These are phyloP conservation scores for Antheraea yamamai DNA, from an alignment of 2,888 invertebrate species.

Conservation along the genomic window DNA sequence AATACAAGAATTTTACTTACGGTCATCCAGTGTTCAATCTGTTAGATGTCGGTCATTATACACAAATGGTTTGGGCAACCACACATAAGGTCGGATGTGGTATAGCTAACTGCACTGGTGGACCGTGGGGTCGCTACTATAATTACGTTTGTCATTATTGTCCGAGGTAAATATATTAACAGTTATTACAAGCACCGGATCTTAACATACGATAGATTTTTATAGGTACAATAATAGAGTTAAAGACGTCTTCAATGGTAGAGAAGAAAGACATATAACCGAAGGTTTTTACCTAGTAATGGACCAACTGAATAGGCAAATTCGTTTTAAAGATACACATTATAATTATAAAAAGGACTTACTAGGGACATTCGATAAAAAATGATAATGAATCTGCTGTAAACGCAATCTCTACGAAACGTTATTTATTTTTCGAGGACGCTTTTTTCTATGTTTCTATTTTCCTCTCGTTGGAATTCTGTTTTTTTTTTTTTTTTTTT, in stretches of 20 bases:
- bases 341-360: too few species aligned
- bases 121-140: conserved; percentile 85
- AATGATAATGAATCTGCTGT: too few species aligned
- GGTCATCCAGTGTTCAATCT: conserved; percentile 83
- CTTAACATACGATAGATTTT: neutral
- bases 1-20: conserved; percentile 88
- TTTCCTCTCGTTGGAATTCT: too few species aligned
- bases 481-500: too few species aligned
- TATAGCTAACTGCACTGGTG: conserved; percentile 85
- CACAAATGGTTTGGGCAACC: conserved; percentile 92
- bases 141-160: conserved; percentile 94
- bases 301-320: neutral
- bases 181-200: neutral
- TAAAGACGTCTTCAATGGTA: neutral
- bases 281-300: neutral
- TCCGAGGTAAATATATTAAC: conserved; percentile 85
- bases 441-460: too few species aligned
- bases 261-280: neutral
- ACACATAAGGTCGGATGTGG: conserved; percentile 90
- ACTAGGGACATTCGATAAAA: too few species aligned
- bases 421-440: too few species aligned
- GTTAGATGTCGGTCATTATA: conserved; percentile 88
- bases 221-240: neutral
- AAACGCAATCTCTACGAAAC: too few species aligned
- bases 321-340: too few species aligned